Conservation (phyloP, 2,888 invertebrate genomes). For the Nomada fucata region DNA sequence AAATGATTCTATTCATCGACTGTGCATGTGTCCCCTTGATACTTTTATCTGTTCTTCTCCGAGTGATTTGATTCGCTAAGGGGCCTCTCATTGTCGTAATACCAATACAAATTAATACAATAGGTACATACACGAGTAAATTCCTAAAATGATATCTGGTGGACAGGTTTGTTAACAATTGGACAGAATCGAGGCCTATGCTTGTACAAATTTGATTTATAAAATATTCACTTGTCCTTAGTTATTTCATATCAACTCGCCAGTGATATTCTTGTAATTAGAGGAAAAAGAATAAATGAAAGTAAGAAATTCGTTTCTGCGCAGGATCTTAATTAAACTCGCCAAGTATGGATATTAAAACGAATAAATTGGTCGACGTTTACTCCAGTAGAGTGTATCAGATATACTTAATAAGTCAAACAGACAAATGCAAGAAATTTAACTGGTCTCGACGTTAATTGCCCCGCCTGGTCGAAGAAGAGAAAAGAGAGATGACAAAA, state of each 20-base stretch:
- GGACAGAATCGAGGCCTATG: neutral
- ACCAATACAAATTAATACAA: neutral
- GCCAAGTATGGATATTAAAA: neutral
- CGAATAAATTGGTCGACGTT: neutral
- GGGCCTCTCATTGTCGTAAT: neutral
- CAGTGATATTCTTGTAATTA: too few species aligned
- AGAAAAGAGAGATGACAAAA: constrained; percentile 58
- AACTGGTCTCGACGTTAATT: constrained; percentile 45
- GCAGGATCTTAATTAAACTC: neutral
- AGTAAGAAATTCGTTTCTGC: neutral
- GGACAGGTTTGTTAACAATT: neutral
- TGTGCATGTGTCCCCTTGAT: neutral
- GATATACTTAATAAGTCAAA: constrained; percentile 17
- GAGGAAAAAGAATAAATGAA: neutral
- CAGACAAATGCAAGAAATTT: constrained; percentile 51
- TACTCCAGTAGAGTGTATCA: neutral
- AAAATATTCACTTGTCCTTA: too few species aligned
- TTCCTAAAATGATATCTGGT: neutral
- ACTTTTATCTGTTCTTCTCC: neutral
- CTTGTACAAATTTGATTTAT: too few species aligned
- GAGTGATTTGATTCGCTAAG: neutral
- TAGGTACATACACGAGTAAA: neutral
- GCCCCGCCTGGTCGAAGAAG: constrained; percentile 26
- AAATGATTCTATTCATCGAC: constrained; percentile 25
- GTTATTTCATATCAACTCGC: too few species aligned